phyloP scores from a whole-genome alignment of 2,888 invertebrate species.

The Lepetodrilus schrolli region DNA sequence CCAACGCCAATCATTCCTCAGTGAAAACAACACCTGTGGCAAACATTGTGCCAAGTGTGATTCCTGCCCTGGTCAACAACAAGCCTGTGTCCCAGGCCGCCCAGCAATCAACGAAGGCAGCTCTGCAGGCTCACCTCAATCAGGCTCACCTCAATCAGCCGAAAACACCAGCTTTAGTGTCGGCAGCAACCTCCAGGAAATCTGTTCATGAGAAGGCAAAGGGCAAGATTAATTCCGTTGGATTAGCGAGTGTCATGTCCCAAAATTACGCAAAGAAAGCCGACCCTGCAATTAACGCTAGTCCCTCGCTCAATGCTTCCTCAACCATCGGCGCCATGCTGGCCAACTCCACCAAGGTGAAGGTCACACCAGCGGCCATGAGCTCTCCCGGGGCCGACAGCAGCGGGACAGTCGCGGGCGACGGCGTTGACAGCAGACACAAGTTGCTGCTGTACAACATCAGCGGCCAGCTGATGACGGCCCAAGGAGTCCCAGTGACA shows the following conservation, averaged over 20 bases:
- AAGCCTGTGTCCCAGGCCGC: background rate
- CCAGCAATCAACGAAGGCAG: slow-evolving; percentile 8
- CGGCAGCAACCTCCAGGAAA: slow-evolving; percentile 2
- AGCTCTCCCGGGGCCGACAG: background rate
- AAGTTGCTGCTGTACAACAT: slow-evolving; percentile 56
- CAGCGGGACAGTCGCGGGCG: background rate
- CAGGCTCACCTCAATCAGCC: slow-evolving; percentile 24
- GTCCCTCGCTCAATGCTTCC: slow-evolving; percentile 23
- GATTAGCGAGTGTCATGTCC: background rate
- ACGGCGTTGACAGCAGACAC: slow-evolving; percentile 1
- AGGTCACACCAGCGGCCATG: background rate
- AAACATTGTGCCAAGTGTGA: background rate
- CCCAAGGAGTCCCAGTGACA: slow-evolving; percentile 65
- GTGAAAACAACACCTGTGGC: background rate
- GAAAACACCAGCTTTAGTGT: slow-evolving; percentile 4
- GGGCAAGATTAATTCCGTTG: slow-evolving; percentile 13
- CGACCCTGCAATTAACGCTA: background rate
- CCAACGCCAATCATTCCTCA: background rate
- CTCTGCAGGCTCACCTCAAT: slow-evolving; percentile 21
- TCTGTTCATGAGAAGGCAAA: slow-evolving; percentile 17
- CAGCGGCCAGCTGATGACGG: slow-evolving; percentile 67
- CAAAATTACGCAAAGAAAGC: slow-evolving; percentile 15
- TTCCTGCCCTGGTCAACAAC: slow-evolving; percentile 4
- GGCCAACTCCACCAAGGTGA: background rate
- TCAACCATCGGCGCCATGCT: background rate